Evolutionary conservation across 2,888 invertebrate species (phyloP).

Genomic region (Conomelus anceps): DNA sequence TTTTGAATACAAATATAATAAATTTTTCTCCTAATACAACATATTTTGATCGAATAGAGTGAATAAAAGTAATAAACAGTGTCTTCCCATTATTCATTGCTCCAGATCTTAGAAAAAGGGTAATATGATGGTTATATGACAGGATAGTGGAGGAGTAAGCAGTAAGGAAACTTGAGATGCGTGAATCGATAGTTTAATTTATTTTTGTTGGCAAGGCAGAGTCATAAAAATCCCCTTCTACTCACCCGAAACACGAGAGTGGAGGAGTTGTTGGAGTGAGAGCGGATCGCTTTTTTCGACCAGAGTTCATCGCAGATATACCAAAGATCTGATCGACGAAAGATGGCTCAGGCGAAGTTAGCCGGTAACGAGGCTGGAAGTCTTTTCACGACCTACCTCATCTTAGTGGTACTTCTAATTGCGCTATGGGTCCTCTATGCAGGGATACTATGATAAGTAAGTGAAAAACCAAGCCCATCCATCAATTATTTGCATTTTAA

Average conservation of each 20-base stretch:
- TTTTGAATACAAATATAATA: too few species aligned
- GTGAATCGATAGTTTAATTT: neutral
- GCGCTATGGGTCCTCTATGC: slow-evolving; percentile 63
- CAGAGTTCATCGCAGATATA: neutral
- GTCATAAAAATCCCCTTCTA: neutral
- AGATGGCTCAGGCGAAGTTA: slow-evolving; percentile 24
- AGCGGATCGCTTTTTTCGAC: neutral
- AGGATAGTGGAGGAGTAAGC: neutral
- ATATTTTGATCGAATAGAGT: too few species aligned
- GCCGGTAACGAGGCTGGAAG: slow-evolving; percentile 52
- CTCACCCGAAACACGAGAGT: neutral
- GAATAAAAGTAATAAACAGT: too few species aligned
- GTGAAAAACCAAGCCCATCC: neutral
- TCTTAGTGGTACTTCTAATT: slow-evolving; percentile 57
- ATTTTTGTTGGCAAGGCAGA: neutral
- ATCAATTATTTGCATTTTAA: neutral
- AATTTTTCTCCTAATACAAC: too few species aligned
- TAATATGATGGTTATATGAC: too few species aligned
- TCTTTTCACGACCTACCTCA: slow-evolving; percentile 62
- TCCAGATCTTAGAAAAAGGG: too few species aligned
- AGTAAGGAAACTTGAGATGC: neutral
- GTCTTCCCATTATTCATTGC: too few species aligned
- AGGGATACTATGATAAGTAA: slow-evolving; percentile 44
- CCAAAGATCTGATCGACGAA: neutral
- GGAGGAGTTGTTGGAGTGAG: too few species aligned